phyloP scores from a whole-genome alignment of 2,797 vertebrate species.

The Anniella stebbinsi region DNA sequence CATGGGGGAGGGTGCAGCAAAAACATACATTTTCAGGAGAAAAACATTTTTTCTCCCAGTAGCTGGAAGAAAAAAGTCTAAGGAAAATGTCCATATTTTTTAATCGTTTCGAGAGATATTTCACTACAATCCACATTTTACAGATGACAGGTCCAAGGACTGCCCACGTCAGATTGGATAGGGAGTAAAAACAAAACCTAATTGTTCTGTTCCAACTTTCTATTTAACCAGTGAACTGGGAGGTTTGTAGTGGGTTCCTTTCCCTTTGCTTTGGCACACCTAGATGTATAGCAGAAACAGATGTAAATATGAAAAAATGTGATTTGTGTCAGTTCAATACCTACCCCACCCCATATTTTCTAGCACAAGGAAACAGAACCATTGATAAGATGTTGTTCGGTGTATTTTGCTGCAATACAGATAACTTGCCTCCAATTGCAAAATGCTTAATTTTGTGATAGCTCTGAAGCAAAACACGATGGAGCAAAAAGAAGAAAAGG shows the following conservation, averaged over 20 bases:
- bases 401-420: not conserved
- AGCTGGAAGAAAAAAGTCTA: too few species aligned
- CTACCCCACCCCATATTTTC: not conserved
- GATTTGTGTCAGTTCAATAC: not conserved
- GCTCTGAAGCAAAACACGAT: not conserved
- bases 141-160: not conserved
- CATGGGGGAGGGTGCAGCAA: not conserved
- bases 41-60: too few species aligned
- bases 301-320: constrained; percentile 3
- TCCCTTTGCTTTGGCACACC: not conserved
- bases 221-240: not conserved
- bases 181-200: not conserved
- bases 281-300: constrained; percentile 18
- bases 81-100: not conserved
- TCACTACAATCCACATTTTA: not conserved
- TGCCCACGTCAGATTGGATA: not conserved
- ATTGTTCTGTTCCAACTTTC: not conserved
- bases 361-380: not conserved
- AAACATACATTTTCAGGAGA: not conserved
- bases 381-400: constrained; percentile 24
- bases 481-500: constrained; percentile 40
- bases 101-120: not conserved
- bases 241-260: not conserved
- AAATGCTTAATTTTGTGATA: not conserved
- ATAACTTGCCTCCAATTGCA: not conserved